A percentile compares a stretch with the other conserved stretches of the same genome.
Evolutionary conservation across 2,888 invertebrate genomes (phyloP).

Genomic region (Lampropteryx suffumata): DNA sequence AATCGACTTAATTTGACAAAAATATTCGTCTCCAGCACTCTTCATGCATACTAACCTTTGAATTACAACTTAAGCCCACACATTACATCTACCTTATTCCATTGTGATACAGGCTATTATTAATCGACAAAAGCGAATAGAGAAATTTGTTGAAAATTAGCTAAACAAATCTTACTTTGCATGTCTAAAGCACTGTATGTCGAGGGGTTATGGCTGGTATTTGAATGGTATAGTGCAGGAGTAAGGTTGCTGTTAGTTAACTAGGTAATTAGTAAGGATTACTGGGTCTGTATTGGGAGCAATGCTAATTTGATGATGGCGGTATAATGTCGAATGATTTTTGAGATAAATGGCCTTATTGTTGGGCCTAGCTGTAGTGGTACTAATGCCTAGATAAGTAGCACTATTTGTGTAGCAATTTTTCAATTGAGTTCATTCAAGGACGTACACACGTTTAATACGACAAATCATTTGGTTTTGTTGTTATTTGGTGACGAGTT

Average conservation of each 20-base stretch:
- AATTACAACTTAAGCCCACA: slow-evolving; percentile 27
- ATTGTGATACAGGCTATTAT: slow-evolving; percentile 4
- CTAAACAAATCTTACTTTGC: slow-evolving; percentile 16
- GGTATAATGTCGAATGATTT: slow-evolving; percentile 8
- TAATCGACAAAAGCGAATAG: not conserved
- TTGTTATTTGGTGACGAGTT: no score
- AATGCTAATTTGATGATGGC: slow-evolving; percentile 21
- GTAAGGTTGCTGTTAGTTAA: slow-evolving; percentile 34
- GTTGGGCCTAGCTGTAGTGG: not conserved
- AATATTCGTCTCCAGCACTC: slow-evolving; percentile 42
- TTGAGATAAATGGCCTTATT: not conserved
- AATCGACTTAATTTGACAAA: slow-evolving; percentile 48
- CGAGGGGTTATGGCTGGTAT: slow-evolving; percentile 12
- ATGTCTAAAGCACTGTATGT: not conserved
- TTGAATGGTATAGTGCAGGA: not conserved
- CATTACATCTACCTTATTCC: not conserved
- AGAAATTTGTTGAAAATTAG: slow-evolving; percentile 19
- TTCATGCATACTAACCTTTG: slow-evolving; percentile 44
- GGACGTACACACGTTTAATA: no score
- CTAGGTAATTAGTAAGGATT: slow-evolving; percentile 48
- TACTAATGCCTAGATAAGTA: no score
- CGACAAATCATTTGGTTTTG: no score
- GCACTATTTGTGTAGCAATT: no score
- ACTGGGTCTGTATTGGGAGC: slow-evolving; percentile 20
- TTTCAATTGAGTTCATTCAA: no score